Percentiles rank a stretch among this genome's conserved stretches.
Evolutionary conservation across 2,797 vertebrate species (phyloP).

Genomic region (Dipus sagitta): DNA sequence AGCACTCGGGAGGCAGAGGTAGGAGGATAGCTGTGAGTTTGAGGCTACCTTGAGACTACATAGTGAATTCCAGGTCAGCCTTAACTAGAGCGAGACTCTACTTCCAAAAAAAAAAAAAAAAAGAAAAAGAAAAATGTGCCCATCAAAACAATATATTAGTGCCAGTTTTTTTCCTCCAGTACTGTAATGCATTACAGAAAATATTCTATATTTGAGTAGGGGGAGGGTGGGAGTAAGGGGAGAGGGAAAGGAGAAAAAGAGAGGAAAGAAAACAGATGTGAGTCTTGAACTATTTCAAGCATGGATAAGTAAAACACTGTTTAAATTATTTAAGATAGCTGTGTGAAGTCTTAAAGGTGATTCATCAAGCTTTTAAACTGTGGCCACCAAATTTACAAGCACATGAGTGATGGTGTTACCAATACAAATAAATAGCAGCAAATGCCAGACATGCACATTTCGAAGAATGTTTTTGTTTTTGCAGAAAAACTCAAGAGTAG

Average conservation of each 20-base stretch:
- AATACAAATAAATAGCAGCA: constrained; percentile 43
- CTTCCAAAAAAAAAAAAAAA: no score
- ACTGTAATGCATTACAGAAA: constrained; percentile 49
- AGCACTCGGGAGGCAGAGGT: no score
- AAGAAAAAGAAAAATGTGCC: constrained; percentile 53
- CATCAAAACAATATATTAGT: background rate
- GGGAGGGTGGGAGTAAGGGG: background rate
- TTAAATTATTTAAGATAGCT: constrained; percentile 44
- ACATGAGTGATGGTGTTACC: background rate
- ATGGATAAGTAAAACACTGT: constrained; percentile 8
- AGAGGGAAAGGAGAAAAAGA: background rate
- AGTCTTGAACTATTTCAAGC: constrained; percentile 50
- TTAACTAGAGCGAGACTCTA: no score
- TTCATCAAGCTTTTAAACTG: constrained; percentile 22
- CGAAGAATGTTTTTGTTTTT: constrained; percentile 5
- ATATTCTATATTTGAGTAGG: background rate
- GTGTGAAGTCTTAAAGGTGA: constrained; percentile 28
- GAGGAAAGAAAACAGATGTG: constrained; percentile 64
- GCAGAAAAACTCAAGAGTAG: constrained; percentile 33
- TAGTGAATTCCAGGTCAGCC: no score
- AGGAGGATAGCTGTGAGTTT: no score
- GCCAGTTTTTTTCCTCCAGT: background rate
- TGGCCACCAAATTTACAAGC: constrained; percentile 23
- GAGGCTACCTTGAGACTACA: no score
- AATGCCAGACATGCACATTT: constrained; percentile 6